A percentile compares a stretch with the other conserved stretches of the same genome.
Evolutionary conservation across 2,888 invertebrate genomes (phyloP).

Genomic region (Rhimphoctona megacephalus): DNA sequence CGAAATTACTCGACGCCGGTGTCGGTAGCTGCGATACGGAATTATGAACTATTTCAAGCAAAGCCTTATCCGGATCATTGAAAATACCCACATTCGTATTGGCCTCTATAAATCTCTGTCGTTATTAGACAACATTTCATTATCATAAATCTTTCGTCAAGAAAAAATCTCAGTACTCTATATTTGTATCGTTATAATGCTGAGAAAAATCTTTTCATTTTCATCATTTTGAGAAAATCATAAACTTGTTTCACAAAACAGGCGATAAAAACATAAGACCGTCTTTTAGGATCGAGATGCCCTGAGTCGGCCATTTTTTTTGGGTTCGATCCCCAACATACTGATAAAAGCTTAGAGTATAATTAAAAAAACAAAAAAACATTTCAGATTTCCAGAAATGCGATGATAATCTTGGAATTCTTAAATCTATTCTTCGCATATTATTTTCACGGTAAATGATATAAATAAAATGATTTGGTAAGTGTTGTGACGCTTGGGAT

Average conservation of each 20-base stretch:
- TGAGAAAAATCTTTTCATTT: neutral
- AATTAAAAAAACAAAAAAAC: neutral
- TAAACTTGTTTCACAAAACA: neutral
- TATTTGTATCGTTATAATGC: neutral
- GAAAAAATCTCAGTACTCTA: neutral
- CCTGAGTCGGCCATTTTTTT: neutral
- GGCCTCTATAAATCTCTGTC: neutral
- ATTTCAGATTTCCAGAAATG: neutral
- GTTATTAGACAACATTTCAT: conserved; percentile 4
- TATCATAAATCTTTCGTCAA: neutral
- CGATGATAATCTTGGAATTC: neutral
- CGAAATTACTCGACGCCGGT: conserved; percentile 59
- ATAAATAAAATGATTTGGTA: neutral
- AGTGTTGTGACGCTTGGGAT: neutral
- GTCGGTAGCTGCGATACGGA: conserved; percentile 44
- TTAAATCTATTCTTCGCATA: neutral
- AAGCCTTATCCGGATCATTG: neutral
- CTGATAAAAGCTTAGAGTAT: neutral
- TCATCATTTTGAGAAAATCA: neutral
- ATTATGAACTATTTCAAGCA: conserved; percentile 46
- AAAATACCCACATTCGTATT: neutral
- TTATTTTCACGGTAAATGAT: neutral
- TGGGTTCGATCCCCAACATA: neutral
- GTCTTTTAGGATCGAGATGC: neutral
- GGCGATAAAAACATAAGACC: neutral